Base-by-base conservation (phyloP, 2,113 vertebrate genomes). In the Sciurus niger region DNA sequence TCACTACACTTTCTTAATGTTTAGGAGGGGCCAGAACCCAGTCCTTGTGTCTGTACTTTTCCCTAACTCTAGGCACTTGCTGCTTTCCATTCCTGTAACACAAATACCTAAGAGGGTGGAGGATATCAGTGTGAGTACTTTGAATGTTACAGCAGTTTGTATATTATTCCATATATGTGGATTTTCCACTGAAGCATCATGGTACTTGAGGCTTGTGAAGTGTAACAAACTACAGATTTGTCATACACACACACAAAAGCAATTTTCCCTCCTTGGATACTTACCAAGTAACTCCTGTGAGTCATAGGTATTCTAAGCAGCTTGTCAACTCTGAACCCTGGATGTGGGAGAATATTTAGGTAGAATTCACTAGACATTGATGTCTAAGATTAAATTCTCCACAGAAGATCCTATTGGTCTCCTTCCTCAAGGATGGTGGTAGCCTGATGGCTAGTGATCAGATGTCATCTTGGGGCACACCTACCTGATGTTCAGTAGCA, bases 41-140 rank as follows among this genome's bases (percentile, higher is more conserved):
- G 34, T 40, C 20, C 76, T 30, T 0, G 55, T 18, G 6, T 58
- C 55, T 58, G 55, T 20, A 58, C 32, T 55, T 37, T 12, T 32
- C 30, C 43, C 43, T 22, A 67, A 20, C 18, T 7, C 22, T 48
- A 6, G 18, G 3, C 6, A 3, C 2, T 0, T 40, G 1, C n/a
- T n/a, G n/a, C n/a, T n/a, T n/a, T n/a, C n/a, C n/a, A n/a, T n/a
- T n/a, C n/a, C n/a, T n/a, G n/a, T n/a, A n/a, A n/a, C n/a, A n/a
- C n/a, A n/a, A n/a, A n/a, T n/a, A n/a, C n/a, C n/a, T n/a, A n/a
- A n/a, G n/a, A n/a, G n/a, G n/a, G n/a, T n/a, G n/a, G n/a, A n/a
- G n/a, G n/a, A n/a, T n/a, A n/a, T n/a, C n/a, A n/a, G n/a, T n/a
- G n/a, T n/a, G n/a, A n/a, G n/a, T n/a, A n/a, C n/a, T n/a, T n/a